These are phyloP conservation scores for Melipona quadrifasciata DNA, from an alignment of 1,140 invertebrate genomes.

Conservation along the genomic window DNA sequence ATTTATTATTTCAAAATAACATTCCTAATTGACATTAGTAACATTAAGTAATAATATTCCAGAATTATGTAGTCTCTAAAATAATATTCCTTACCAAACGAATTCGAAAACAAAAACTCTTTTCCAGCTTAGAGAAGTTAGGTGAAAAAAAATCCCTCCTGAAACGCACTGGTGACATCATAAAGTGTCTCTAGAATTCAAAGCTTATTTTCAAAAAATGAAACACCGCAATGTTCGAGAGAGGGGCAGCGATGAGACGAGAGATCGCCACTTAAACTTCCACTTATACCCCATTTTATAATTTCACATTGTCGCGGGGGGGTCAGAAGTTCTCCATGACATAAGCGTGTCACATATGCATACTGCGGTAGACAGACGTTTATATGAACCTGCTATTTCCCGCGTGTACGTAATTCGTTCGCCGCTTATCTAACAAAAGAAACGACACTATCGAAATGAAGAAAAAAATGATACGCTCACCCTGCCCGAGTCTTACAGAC, in stretches of 20 bases:
- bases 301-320: neutral
- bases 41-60: no score
- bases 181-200: neutral
- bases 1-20: no score
- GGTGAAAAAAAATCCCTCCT: neutral
- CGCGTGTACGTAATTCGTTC: neutral
- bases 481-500: constrained; percentile 4
- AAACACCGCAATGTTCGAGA: neutral
- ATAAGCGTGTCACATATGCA: neutral
- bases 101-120: no score
- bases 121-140: no score
- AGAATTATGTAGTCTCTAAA: no score
- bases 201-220: neutral
- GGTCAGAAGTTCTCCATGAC: constrained; percentile 8
- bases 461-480: neutral
- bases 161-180: neutral
- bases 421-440: constrained; percentile 10
- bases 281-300: neutral
- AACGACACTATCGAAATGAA: neutral
- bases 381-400: neutral
- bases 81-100: no score
- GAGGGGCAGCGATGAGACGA: neutral
- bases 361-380: neutral
- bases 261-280: no score
- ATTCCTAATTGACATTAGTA: no score